Evolutionary conservation across 2,113 vertebrate genomes (phyloP), one percentile per base, ranked within the genome.

Genomic region (Sterna hirundo): DNA sequence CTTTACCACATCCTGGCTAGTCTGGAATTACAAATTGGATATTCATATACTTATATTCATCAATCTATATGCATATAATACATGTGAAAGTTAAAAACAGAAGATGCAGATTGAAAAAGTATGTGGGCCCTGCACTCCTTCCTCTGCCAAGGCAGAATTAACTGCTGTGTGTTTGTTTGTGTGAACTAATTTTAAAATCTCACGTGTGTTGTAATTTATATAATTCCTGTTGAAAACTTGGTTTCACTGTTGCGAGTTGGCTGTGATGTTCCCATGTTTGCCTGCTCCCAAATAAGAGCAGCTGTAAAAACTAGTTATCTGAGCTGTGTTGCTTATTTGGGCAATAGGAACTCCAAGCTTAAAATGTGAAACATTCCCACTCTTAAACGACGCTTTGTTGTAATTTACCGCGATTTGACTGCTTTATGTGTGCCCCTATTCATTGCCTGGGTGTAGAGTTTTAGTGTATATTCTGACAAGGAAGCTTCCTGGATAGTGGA

Each of bases 401-500:
- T 69, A 68, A 64, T 36, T 83, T 93, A 16, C 44, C 27, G 1
- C 71, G 55, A 85, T 90, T 77, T 12, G 20, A 52, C 20, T 77
- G 27, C 42, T 52, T 91, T 87, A 16, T 36, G 11, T 49, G n/a
- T 60, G 70, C 25, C 47, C 60, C 21, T 91, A 1, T 42, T 65
- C 36, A 61, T 78, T 75, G 20, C 68, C 91, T 38, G 55, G 68
- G 13, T 92, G 13, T 72, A 75, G 51, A 83, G 74, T 87, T 94
- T 90, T 93, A 49, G 75, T 71, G 62, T 90, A 25, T 86, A 84
- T 97, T 92, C 19, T 85, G 71, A 57, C 61, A 68, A 71, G 36
- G 49, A 64, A 74, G 51, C 54, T 96, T 96, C 74, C 46, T 92
- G 70, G 96, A 83, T 87, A 93, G 83, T 91, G 61, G 65, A 85